These are phyloP conservation scores for Rosalia funebris DNA, from an alignment of 2,888 invertebrate genomes.

Conservation along the genomic window DNA sequence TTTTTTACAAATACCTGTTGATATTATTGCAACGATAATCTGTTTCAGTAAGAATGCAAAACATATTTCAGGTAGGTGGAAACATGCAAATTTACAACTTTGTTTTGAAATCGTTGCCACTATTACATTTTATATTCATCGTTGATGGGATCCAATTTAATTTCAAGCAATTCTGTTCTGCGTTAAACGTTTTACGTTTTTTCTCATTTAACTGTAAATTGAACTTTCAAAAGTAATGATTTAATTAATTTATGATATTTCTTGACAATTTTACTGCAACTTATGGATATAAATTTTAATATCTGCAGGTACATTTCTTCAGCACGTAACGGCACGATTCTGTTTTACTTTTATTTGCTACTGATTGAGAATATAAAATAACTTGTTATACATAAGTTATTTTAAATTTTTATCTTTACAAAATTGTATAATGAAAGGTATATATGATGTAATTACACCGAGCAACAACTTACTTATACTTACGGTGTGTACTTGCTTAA, in stretches of 20 bases:
- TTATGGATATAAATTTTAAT: constrained; percentile 10
- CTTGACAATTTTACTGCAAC: constrained; percentile 5
- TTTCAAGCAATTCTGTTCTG: neutral
- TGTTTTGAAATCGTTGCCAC: constrained; percentile 11
- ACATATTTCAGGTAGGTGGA: neutral
- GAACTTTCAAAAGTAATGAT: constrained; percentile 14
- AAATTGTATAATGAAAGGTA: too few species aligned
- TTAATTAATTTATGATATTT: constrained; percentile 19
- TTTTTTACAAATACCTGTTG: too few species aligned
- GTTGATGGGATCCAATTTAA: neutral
- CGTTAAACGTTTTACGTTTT: constrained; percentile 3
- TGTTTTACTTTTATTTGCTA: too few species aligned
- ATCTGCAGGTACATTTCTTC: neutral
- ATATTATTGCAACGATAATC: too few species aligned
- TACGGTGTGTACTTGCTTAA: too few species aligned
- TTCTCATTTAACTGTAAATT: constrained; percentile 20
- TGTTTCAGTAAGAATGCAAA: too few species aligned
- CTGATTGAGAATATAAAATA: too few species aligned
- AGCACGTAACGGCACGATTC: neutral
- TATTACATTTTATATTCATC: neutral
- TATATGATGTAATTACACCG: too few species aligned
- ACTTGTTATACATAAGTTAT: too few species aligned
- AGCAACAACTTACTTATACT: too few species aligned
- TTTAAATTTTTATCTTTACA: too few species aligned
- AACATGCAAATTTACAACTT: constrained; percentile 9